Percentiles rank a stretch among this genome's conserved stretches.
Conservation (phyloP, 2,797 vertebrate species). For the Pantherophis alleghaniensis region DNA sequence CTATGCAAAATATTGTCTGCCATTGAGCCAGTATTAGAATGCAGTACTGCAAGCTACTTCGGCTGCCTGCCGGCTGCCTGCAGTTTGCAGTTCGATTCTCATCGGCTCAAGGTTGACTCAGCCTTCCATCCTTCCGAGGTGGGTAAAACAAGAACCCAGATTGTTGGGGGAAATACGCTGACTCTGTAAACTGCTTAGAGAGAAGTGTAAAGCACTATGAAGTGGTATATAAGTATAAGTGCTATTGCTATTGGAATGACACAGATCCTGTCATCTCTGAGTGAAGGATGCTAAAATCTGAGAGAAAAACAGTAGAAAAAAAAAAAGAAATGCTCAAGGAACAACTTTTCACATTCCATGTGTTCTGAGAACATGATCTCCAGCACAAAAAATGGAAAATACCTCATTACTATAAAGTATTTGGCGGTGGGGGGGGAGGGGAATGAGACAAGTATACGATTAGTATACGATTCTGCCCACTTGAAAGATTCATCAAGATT, state of each 20-base stretch:
- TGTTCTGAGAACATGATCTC: not conserved
- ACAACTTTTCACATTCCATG: not conserved
- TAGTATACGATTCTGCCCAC: not conserved
- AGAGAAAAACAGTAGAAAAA: not conserved
- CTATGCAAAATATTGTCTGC: not conserved
- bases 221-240: too few relatives aligned
- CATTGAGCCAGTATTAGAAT: not conserved
- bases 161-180: too few relatives aligned
- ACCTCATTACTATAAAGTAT: not conserved
- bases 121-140: too few relatives aligned
- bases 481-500: not conserved
- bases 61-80: too few relatives aligned
- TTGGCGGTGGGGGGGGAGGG: not conserved
- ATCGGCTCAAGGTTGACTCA: too few relatives aligned
- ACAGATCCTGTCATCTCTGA: not conserved
- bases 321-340: not conserved
- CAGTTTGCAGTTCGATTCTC: too few relatives aligned
- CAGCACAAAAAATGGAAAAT: not conserved
- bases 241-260: not conserved
- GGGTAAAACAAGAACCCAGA: too few relatives aligned
- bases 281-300: not conserved
- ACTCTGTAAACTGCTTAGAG: too few relatives aligned
- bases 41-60: too few relatives aligned
- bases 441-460: not conserved
- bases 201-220: too few relatives aligned